Evolutionary conservation across 1,140 invertebrate genomes (phyloP), one percentile per base, ranked within the genome.

Genomic region (Caenorhabditis latens): DNA sequence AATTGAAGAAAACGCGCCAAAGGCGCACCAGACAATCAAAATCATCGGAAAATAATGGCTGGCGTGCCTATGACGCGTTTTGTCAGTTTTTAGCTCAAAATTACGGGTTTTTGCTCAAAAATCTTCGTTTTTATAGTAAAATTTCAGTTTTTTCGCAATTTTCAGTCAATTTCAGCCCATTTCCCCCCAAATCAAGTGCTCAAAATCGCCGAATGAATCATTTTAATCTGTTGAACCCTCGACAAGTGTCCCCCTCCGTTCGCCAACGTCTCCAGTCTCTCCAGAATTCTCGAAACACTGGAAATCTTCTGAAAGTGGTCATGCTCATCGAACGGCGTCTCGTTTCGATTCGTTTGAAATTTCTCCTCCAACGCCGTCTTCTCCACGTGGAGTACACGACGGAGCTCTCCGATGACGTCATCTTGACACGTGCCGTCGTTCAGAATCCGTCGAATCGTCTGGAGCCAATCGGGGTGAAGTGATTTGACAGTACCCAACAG

Each of bases 121-220:
- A 32, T 32, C 32, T 32, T 32, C 32, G 32, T 32, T 32, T 32
- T 32, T 32, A 32, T 32, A 32, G 32, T 0, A 0, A 32, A 32
- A 32, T 32, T 32, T 53, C 21, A 19, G 32, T 24, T 14, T 63
- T 24, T 63, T 21, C 48, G 14, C 24, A 42, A 16, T 8, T 46
- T 32, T n/a, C 9, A n/a, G 14, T 21, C 24, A 61, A 61, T 61
- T 61, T n/a, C n/a, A 61, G n/a, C n/a, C 14, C 9, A 11, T 61
- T 24, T n/a, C 21, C 9, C 1, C 2, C 24, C 58, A 61, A 61
- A 16, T 14, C 46, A 71, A 21, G 65, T 71, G 40, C 42, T 71
- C 65, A 71, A 71, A 46, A 71, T 14, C 9, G 65, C 65, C 14
- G 65, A 71, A 50, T 79, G 71, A 79, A 79, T 79, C 6, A 50